Percentiles rank a stretch among this genome's conserved stretches.
Evolutionary conservation across 37 sponge, comb jelly and placozoan species (phyloP).

Genomic region (Haliclona indistincta): DNA sequence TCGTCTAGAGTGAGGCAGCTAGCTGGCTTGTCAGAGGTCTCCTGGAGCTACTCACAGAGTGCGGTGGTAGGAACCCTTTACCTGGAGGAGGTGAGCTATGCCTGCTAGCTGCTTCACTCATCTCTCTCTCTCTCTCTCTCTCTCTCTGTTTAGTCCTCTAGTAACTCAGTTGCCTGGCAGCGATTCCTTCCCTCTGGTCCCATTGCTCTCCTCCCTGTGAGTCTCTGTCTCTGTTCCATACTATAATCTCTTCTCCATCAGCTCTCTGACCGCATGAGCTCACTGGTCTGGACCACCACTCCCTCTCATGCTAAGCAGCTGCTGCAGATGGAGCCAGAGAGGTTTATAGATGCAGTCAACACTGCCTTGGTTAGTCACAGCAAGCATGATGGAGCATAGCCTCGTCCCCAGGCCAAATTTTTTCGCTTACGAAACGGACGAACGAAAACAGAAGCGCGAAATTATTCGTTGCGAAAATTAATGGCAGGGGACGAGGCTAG

Average conservation of each 20-base stretch:
- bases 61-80: conserved; percentile 75
- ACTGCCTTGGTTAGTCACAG: conserved; percentile 73
- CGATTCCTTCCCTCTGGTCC: conserved; percentile 85
- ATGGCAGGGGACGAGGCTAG: neutral
- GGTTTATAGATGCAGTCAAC: conserved; percentile 68
- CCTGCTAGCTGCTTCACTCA: neutral
- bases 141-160: conserved; percentile 1
- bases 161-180: conserved; percentile 75
- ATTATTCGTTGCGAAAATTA: too few species aligned
- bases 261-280: conserved; percentile 46
- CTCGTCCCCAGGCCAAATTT: too few species aligned
- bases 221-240: neutral
- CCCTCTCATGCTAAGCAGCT: conserved; percentile 63
- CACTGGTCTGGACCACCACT: conserved; percentile 81
- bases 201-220: conserved; percentile 80
- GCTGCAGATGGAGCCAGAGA: conserved; percentile 36
- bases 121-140: neutral
- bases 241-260: neutral
- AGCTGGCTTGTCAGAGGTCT: conserved; percentile 28
- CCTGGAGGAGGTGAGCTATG: conserved; percentile 2
- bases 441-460: too few species aligned
- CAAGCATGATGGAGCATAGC: too few species aligned
- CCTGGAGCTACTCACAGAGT: conserved; percentile 70
- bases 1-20: conserved; percentile 57
- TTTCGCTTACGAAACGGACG: too few species aligned